A percentile compares a stretch with the other conserved stretches of the same genome.
These are phyloP conservation scores for Dione vanillae DNA, from an alignment of 2,888 invertebrate species.

Conservation along the genomic window DNA sequence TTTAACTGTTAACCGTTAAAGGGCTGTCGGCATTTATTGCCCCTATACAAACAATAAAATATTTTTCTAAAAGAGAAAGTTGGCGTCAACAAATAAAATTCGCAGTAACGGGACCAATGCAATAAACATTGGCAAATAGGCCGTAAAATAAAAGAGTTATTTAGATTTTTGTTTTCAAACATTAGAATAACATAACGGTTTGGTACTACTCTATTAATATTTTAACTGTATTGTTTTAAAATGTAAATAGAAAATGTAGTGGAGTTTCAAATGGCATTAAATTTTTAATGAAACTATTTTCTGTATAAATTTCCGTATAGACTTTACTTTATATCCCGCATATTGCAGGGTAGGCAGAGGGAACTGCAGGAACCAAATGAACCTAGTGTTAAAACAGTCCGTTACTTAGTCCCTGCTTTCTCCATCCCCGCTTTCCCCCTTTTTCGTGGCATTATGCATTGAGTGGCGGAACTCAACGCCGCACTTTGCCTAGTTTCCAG, in stretches of 20 bases:
- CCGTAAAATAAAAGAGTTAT: constrained; percentile 28
- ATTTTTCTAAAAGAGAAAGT: constrained; percentile 45
- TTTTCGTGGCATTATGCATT: too few relatives aligned
- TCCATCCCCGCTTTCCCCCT: too few relatives aligned
- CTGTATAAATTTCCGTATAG: neutral
- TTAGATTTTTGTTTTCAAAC: constrained; percentile 3
- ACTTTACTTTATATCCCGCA: too few relatives aligned
- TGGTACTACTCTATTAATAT: constrained; percentile 1
- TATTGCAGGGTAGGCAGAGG: too few relatives aligned
- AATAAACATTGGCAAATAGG: constrained; percentile 34
- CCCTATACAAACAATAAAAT: constrained; percentile 58
- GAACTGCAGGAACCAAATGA: too few relatives aligned
- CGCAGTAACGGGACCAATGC: constrained; percentile 47
- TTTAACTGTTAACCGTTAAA: constrained; percentile 49
- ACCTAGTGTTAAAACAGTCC: too few relatives aligned
- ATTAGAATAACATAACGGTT: constrained; percentile 17
- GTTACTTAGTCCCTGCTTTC: too few relatives aligned
- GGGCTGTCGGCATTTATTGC: constrained; percentile 63
- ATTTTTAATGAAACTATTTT: neutral
- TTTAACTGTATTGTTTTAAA: constrained; percentile 5
- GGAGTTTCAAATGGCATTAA: neutral
- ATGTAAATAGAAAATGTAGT: neutral
- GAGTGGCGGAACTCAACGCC: too few relatives aligned
- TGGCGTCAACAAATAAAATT: constrained; percentile 49
- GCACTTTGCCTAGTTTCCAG: too few relatives aligned